These are phyloP conservation scores for Sisor rabdophorus DNA, from an alignment of 2,113 vertebrate genomes.

Conservation along the genomic window DNA sequence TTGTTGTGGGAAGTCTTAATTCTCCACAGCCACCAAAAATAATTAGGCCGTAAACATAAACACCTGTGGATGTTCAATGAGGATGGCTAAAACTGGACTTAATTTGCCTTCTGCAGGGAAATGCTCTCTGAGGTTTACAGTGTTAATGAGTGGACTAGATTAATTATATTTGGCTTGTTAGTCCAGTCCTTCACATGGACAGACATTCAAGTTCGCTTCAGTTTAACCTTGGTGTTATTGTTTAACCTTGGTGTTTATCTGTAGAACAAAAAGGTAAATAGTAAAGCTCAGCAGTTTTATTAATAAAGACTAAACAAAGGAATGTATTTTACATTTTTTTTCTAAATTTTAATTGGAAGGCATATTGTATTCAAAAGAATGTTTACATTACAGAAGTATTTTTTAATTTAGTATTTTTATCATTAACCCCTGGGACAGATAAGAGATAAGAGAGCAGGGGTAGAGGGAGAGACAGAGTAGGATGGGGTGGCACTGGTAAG, in stretches of 20 bases:
- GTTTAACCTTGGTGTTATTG: constrained; percentile 13
- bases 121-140: not conserved
- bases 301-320: not conserved
- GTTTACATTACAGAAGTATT: too few relatives aligned
- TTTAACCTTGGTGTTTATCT: constrained; percentile 9
- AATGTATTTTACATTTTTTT: not conserved
- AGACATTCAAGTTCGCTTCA: not conserved
- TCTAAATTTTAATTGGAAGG: not conserved
- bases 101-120: constrained; percentile 28
- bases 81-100: constrained; percentile 14
- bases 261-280: constrained; percentile 1
- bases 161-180: constrained; percentile 9
- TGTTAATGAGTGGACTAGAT: constrained; percentile 26
- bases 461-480: too few relatives aligned
- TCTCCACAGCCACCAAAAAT: constrained; percentile 38
- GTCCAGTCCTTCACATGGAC: not conserved
- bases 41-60: constrained; percentile 40
- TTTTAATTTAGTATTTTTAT: too few relatives aligned
- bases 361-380: too few relatives aligned
- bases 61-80: constrained; percentile 34
- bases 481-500: too few relatives aligned
- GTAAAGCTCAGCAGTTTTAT: not conserved
- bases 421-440: too few relatives aligned
- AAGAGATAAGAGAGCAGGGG: too few relatives aligned
- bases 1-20: constrained; percentile 28